Conservation (phyloP, 2,888 invertebrate genomes). For the Himalopsyche kuldschensis region DNA sequence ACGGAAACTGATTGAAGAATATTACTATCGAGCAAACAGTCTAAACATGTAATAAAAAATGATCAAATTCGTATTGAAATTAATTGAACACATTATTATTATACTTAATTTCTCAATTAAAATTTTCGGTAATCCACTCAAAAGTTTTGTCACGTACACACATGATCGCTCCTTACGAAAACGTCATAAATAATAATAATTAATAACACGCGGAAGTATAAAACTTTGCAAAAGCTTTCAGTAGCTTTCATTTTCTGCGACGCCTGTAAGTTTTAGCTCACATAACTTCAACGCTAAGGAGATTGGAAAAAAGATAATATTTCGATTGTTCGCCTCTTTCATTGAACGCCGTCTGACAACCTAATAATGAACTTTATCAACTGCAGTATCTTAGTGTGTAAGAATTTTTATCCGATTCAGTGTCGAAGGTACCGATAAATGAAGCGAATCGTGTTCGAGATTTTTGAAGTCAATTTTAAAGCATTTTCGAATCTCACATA, state of each 20-base stretch:
- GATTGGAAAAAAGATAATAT: slow-evolving; percentile 32
- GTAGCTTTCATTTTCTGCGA: slow-evolving; percentile 16
- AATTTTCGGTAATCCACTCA: not conserved
- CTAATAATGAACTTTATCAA: slow-evolving; percentile 29
- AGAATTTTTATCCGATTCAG: slow-evolving; percentile 16
- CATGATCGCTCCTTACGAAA: slow-evolving; percentile 16
- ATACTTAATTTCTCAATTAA: not conserved
- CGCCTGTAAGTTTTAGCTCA: slow-evolving; percentile 13
- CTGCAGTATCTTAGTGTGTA: slow-evolving; percentile 10
- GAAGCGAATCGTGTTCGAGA: not conserved
- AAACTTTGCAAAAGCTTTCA: not conserved
- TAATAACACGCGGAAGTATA: slow-evolving; percentile 15
- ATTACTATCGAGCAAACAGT: too few relatives aligned
- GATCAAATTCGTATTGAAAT: too few relatives aligned
- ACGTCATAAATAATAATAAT: slow-evolving; percentile 17
- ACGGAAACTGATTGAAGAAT: too few relatives aligned
- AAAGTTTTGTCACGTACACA: slow-evolving; percentile 1
- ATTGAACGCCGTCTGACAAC: slow-evolving; percentile 23
- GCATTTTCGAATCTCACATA: not conserved
- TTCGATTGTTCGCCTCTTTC: slow-evolving; percentile 27
- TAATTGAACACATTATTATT: too few relatives aligned
- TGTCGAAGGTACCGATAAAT: not conserved
- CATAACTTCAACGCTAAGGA: slow-evolving; percentile 16
- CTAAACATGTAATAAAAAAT: too few relatives aligned
- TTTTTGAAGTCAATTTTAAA: not conserved